Percentiles rank a stretch among this genome's conserved stretches.
Evolutionary conservation across 2,113 vertebrate genomes (phyloP).

Genomic region (Pituophis catenifer): DNA sequence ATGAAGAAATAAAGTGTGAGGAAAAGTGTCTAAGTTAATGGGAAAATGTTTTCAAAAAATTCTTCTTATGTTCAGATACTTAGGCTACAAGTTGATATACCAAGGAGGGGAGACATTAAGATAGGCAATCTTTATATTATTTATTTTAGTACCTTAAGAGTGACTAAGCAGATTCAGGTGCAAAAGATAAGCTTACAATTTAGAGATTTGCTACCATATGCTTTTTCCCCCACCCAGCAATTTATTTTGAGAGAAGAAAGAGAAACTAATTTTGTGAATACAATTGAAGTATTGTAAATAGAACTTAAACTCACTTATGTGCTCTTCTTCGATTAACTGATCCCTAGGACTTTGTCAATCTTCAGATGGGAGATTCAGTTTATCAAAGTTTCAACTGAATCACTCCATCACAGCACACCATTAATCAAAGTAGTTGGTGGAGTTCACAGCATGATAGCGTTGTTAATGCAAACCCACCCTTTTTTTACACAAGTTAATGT

Average conservation of each 20-base stretch:
- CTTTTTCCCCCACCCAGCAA: background rate
- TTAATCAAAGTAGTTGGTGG: background rate
- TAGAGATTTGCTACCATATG: background rate
- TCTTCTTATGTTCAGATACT: background rate
- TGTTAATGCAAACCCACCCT: background rate
- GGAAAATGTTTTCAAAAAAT: background rate
- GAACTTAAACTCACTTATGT: background rate
- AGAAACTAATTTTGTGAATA: background rate
- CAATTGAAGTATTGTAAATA: background rate
- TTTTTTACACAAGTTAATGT: background rate
- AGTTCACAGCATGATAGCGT: background rate
- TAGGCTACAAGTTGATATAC: background rate
- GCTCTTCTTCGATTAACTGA: background rate
- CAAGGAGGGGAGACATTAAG: too few species aligned
- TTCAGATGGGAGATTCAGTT: background rate
- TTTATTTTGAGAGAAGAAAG: background rate
- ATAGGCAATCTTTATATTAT: background rate
- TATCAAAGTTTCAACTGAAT: background rate
- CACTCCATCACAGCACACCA: background rate
- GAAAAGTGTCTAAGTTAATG: background rate
- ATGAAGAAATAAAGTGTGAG: background rate
- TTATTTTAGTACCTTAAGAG: background rate
- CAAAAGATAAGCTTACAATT: background rate
- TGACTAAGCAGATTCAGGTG: background rate
- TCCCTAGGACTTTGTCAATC: background rate